These are phyloP conservation scores for Myiozetetes cayanensis DNA, from an alignment of 2,113 vertebrate genomes.

Conservation along the genomic window DNA sequence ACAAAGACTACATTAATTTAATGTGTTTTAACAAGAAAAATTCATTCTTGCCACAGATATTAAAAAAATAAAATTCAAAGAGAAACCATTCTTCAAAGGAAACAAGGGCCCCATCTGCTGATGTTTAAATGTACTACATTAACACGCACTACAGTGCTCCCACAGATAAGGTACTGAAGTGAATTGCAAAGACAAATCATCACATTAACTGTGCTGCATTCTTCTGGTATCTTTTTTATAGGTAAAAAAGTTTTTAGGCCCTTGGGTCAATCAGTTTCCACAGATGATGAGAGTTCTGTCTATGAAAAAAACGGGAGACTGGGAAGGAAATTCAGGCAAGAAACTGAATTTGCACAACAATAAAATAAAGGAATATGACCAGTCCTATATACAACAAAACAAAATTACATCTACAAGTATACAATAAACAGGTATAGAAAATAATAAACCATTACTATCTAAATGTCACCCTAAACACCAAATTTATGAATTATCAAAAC, in stretches of 20 bases:
- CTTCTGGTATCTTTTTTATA: background rate
- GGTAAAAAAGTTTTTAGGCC: background rate
- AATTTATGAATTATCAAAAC: constrained; percentile 57
- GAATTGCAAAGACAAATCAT: constrained; percentile 35
- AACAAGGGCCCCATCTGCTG: constrained; percentile 86
- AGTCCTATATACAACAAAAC: background rate
- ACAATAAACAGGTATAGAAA: constrained; percentile 33
- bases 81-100: constrained; percentile 75
- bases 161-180: constrained; percentile 9
- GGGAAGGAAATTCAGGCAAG: background rate
- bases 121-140: constrained; percentile 79
- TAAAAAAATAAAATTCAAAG: constrained; percentile 67
- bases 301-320: background rate
- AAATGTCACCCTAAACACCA: constrained; percentile 52
- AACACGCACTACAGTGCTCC: background rate
- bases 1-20: constrained; percentile 62
- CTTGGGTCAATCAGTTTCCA: background rate
- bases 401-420: background rate
- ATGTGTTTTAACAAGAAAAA: constrained; percentile 61
- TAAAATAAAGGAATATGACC: background rate
- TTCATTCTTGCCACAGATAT: constrained; percentile 43
- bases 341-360: background rate
- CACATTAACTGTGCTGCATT: background rate
- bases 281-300: background rate
- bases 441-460: background rate